phyloP scores from a whole-genome alignment of 2,888 invertebrate genomes.

The Halocaridina rubra region DNA sequence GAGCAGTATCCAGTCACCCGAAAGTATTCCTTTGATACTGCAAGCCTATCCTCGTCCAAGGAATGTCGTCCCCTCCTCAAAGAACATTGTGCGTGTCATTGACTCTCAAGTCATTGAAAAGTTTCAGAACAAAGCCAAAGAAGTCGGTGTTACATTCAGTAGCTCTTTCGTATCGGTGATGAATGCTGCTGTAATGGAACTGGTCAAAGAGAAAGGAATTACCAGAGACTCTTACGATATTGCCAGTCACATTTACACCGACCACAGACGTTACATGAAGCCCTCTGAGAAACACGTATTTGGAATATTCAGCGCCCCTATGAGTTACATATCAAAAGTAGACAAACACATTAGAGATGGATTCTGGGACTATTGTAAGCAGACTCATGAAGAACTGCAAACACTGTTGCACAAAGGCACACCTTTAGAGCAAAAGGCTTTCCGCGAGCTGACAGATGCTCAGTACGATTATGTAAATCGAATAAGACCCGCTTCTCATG shows the following conservation, averaged over 20 bases:
- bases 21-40: neutral
- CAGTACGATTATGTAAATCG: neutral
- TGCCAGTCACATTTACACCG: neutral
- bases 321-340: neutral
- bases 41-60: neutral
- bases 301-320: neutral
- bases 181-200: neutral
- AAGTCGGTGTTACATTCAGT: neutral
- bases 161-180: neutral
- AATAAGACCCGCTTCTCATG: neutral
- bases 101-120: neutral
- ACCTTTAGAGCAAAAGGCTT: neutral
- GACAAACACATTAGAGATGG: neutral
- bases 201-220: neutral
- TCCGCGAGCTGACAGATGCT: neutral
- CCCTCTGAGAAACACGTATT: neutral
- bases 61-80: neutral
- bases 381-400: neutral
- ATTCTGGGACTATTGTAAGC: neutral
- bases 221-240: neutral
- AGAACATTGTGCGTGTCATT: neutral
- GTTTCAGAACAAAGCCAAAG: neutral
- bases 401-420: neutral
- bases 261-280: neutral
- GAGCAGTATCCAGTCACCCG: neutral